These are phyloP conservation scores for Bubo bubo DNA, from an alignment of 2,113 vertebrate species.

Conservation along the genomic window DNA sequence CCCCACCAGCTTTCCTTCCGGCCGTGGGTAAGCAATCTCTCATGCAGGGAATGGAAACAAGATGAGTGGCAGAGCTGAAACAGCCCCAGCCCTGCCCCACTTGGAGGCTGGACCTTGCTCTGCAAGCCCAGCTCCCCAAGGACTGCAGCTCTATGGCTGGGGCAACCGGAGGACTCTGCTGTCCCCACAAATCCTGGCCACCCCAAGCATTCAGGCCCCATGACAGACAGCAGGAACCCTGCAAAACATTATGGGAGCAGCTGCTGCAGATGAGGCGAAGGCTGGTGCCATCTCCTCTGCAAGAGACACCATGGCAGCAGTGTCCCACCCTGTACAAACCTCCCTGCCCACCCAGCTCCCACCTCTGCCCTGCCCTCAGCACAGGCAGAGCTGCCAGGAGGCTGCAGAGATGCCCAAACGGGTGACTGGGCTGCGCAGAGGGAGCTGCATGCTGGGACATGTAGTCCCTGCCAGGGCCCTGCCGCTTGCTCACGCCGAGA, in stretches of 20 bases:
- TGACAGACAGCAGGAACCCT: rapidly evolving
- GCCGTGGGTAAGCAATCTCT: not conserved
- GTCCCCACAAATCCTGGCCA: not conserved
- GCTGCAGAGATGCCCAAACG: not conserved
- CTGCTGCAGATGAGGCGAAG: not conserved
- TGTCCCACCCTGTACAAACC: rapidly evolving
- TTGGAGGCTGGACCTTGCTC: not conserved
- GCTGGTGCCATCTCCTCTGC: not conserved
- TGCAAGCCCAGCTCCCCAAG: not conserved
- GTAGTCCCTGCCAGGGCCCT: not conserved
- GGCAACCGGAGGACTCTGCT: not conserved
- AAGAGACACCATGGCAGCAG: not conserved
- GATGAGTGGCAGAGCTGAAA: not conserved
- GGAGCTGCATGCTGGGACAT: not conserved
- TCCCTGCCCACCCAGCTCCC: not conserved
- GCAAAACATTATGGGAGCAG: rapidly evolving
- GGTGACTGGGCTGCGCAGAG: too few relatives aligned
- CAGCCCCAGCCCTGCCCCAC: not conserved
- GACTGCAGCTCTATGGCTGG: not conserved
- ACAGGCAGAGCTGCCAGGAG: not conserved
- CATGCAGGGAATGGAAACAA: not conserved
- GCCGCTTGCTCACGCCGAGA: not conserved
- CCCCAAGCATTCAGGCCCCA: rapidly evolving
- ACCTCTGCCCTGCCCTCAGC: not conserved
- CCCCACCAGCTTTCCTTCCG: not conserved